Evolutionary conservation across 2,888 invertebrate genomes (phyloP), one percentile per base, ranked within the genome.

Genomic region (Marasmarcha lunaedactyla): DNA sequence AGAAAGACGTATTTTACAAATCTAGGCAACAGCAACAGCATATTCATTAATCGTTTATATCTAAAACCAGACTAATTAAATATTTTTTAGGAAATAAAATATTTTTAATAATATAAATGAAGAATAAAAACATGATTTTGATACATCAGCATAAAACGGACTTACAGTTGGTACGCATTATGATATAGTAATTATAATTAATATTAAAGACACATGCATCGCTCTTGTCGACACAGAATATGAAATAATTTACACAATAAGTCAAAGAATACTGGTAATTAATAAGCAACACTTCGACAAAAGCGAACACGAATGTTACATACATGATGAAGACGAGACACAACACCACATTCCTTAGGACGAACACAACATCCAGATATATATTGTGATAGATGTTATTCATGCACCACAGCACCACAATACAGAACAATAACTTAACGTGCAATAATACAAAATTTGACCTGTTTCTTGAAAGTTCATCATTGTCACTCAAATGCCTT

Each of bases 321-420:
- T 54, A 53, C 52, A 58, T 50, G 64, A 54, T 51, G 62, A 20
- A 58, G 63, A 56, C 47, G 54, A 55, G 57, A 71, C 77, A 78
- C 74, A 77, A 77, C 74, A 78, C 77, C 72, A 76, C 78, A 72
- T 65, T 62, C 65, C 66, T 67, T 58, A 59, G 46, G 54, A 27
- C 12, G 4, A 46, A 52, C 49, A 59, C 60, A 55, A 63, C 64
- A 63, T 48, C 49, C 45, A 63, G 51, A 51, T 43, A 52, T 51
- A 59, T 56, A 57, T 55, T 66, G 57, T 60, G 57, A 77, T 76
- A 83, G 83, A 83, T 83, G 83, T 83, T 83, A 83, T 83, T 83
- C 83, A 79, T 83, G 83, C 83, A 83, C 83, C 81, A 77, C 71
- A 58, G 55, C 60, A 30, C 55, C 2, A 68, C 63, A 61, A 64